Evolutionary conservation across 1,140 invertebrate species (phyloP).

Genomic region (Harpegnathos saltator): DNA sequence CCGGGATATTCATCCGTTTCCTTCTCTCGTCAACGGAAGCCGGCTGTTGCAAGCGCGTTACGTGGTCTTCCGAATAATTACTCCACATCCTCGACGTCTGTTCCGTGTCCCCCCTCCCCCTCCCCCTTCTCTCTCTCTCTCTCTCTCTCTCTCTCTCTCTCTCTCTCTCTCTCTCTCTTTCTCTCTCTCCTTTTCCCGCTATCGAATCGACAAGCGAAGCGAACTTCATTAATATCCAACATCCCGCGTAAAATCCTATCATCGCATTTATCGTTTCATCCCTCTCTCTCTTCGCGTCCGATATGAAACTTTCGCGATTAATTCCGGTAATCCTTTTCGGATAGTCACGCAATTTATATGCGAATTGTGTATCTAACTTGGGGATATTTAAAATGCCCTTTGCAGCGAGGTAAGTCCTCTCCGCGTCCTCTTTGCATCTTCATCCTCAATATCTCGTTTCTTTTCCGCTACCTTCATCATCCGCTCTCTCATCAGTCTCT

Average conservation of each 20-base stretch:
- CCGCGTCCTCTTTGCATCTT: constrained; percentile 13
- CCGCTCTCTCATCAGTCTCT: no score
- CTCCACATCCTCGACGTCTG: background rate
- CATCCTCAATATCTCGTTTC: constrained; percentile 51
- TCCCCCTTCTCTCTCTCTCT: no score
- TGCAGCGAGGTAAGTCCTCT: constrained; percentile 4
- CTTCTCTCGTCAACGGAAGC: background rate
- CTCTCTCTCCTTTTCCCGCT: background rate
- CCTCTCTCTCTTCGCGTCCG: background rate
- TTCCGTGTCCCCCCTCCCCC: no score
- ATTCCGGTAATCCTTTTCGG: constrained; percentile 46
- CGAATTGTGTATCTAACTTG: constrained; percentile 46
- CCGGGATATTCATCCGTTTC: background rate
- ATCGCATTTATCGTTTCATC: constrained; percentile 8
- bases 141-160: no score
- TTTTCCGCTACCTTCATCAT: constrained; percentile 1
- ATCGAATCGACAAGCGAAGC: constrained; percentile 41
- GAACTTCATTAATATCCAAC: constrained; percentile 28
- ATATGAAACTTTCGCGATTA: constrained; percentile 51
- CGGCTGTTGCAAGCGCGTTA: background rate
- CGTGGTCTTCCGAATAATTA: constrained; percentile 20
- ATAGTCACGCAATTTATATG: constrained; percentile 48
- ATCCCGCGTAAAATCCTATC: constrained; percentile 36
- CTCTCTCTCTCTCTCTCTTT: no score
- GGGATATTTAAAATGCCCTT: constrained; percentile 32